Evolutionary conservation across 2,888 invertebrate genomes (phyloP).

Genomic region (Acrobasis consociella): DNA sequence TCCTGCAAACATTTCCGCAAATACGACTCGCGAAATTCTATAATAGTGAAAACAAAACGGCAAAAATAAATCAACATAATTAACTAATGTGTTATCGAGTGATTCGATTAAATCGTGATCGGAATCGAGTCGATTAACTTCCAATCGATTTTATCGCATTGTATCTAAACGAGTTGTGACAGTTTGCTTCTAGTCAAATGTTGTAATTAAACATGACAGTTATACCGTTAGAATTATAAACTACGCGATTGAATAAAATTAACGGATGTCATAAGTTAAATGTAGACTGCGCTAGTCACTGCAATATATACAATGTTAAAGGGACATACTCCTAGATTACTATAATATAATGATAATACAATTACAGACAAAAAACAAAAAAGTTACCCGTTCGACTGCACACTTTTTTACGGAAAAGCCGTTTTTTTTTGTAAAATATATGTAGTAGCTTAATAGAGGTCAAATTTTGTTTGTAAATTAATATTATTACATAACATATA

Average conservation of each 20-base stretch:
- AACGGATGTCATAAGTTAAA: background rate
- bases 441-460: too few species aligned
- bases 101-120: constrained; percentile 22
- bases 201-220: constrained; percentile 22
- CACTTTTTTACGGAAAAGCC: too few species aligned
- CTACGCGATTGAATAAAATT: constrained; percentile 16
- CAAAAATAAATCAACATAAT: constrained; percentile 4
- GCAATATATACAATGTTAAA: too few species aligned
- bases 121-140: constrained; percentile 16
- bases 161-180: constrained; percentile 22
- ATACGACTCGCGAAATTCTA: background rate
- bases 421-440: too few species aligned
- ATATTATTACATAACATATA: too few species aligned
- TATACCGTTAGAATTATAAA: constrained; percentile 19
- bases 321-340: too few species aligned
- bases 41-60: background rate
- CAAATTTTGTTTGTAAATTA: too few species aligned
- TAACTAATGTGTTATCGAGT: constrained; percentile 9
- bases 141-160: constrained; percentile 20
- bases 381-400: too few species aligned
- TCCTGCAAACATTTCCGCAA: constrained; percentile 9
- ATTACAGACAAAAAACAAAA: too few species aligned
- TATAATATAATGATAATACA: too few species aligned
- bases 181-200: constrained; percentile 19
- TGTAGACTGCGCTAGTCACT: too few species aligned